Conservation (phyloP, 2,888 invertebrate genomes). For the Epistrophe eligans region DNA sequence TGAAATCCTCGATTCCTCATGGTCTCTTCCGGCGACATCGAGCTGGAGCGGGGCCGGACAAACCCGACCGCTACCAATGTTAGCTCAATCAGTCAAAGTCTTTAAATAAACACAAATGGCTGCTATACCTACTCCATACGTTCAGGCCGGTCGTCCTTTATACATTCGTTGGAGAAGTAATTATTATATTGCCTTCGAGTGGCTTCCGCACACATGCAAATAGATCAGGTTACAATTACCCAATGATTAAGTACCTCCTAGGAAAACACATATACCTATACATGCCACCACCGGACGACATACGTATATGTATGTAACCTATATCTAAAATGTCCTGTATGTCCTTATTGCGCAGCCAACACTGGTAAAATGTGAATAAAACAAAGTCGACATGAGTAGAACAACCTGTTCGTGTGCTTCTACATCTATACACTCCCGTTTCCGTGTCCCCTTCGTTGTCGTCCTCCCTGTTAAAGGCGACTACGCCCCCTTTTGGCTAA, state of each 20-base stretch:
- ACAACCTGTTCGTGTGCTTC: slow-evolving; percentile 69
- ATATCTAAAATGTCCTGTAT: slow-evolving; percentile 31
- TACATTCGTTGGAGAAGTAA: slow-evolving; percentile 60
- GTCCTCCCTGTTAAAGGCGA: slow-evolving; percentile 20
- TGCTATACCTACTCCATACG: slow-evolving; percentile 19
- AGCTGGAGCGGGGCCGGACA: background rate
- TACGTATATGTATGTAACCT: background rate
- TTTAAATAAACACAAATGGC: slow-evolving; percentile 54
- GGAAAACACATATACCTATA: slow-evolving; percentile 52
- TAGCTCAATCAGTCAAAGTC: slow-evolving; percentile 72
- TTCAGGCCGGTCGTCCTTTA: slow-evolving; percentile 51
- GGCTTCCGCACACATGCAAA: slow-evolving; percentile 73
- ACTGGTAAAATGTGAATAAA: slow-evolving; percentile 57
- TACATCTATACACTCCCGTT: slow-evolving; percentile 25
- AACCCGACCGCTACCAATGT: slow-evolving; percentile 36
- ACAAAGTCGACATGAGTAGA: slow-evolving; percentile 69
- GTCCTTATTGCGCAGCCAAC: slow-evolving; percentile 55
- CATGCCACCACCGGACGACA: slow-evolving; percentile 22
- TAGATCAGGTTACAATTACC: slow-evolving; percentile 75
- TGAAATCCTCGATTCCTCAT: slow-evolving; percentile 18
- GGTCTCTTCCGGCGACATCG: background rate
- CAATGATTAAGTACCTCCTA: slow-evolving; percentile 71
- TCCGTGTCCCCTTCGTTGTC: slow-evolving; percentile 10
- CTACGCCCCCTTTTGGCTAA: slow-evolving; percentile 70
- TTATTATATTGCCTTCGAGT: slow-evolving; percentile 74